Evolutionary conservation across 2,113 vertebrate species (phyloP).

Genomic region (Nesogale talazaci): DNA sequence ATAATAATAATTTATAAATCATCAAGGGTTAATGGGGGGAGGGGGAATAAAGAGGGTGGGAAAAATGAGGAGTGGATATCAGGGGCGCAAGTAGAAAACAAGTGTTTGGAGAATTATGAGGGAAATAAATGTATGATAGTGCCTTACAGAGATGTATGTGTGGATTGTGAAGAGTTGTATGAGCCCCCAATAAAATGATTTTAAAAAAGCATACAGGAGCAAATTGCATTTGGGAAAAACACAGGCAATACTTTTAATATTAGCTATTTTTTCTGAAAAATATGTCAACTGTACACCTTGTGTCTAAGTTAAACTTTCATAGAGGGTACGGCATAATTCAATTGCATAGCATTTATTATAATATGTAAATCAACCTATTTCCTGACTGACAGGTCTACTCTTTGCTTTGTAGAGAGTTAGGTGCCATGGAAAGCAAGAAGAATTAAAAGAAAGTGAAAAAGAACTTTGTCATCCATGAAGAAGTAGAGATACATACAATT

Average conservation of each 20-base stretch:
- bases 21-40: no score
- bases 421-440: not conserved
- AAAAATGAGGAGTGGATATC: no score
- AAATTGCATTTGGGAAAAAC: constrained; percentile 1
- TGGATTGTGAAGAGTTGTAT: no score
- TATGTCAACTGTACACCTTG: not conserved
- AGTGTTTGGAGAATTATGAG: no score
- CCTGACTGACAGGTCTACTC: not conserved
- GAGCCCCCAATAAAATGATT: no score
- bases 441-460: constrained; percentile 12
- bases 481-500: not conserved
- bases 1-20: no score
- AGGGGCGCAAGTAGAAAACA: no score
- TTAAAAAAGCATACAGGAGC: not conserved
- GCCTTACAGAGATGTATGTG: no score
- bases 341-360: not conserved
- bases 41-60: no score
- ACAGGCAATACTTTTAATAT: not conserved
- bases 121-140: no score
- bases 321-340: not conserved
- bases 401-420: not conserved
- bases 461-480: not conserved
- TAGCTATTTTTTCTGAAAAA: not conserved
- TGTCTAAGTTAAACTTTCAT: not conserved
- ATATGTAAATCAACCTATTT: not conserved